phyloP scores from a whole-genome alignment of 1,140 invertebrate genomes.

The Drosophila ercepeae region DNA sequence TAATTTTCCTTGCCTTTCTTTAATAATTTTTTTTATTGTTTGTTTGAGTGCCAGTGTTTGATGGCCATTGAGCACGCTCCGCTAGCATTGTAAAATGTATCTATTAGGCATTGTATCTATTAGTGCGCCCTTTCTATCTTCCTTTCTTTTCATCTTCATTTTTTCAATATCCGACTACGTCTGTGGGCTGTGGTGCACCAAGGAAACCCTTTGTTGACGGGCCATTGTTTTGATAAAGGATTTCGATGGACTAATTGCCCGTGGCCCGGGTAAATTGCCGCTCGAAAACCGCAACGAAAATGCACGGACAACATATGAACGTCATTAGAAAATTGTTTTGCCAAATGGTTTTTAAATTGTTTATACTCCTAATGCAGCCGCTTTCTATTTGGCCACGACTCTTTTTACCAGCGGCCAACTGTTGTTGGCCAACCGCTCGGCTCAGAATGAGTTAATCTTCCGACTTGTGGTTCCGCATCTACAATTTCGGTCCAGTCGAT shows the following conservation, averaged over 20 bases:
- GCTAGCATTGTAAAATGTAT: slow-evolving; percentile 72
- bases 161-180: neutral
- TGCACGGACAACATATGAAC: slow-evolving; percentile 67
- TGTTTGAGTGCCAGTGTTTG: slow-evolving; percentile 72
- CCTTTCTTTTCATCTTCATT: slow-evolving; percentile 21
- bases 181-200: slow-evolving; percentile 1
- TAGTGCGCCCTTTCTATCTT: slow-evolving; percentile 55
- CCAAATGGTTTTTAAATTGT: slow-evolving; percentile 82
- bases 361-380: slow-evolving; percentile 63
- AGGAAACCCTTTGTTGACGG: slow-evolving; percentile 54
- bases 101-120: slow-evolving; percentile 68
- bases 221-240: slow-evolving; percentile 60
- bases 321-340: slow-evolving; percentile 82
- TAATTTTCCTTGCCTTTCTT: slow-evolving; percentile 74
- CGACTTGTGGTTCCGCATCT: slow-evolving; percentile 51
- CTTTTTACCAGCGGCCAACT: slow-evolving; percentile 40
- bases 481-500: slow-evolving; percentile 53
- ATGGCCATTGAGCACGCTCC: slow-evolving; percentile 72
- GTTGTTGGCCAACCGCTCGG: slow-evolving; percentile 60
- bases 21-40: slow-evolving; percentile 83
- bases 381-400: slow-evolving; percentile 60
- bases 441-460: slow-evolving; percentile 58
- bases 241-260: slow-evolving; percentile 54
- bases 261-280: slow-evolving; percentile 53
- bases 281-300: slow-evolving; percentile 75